phyloP scores from a whole-genome alignment of 2,888 invertebrate genomes.

The Ernsta delagoae region DNA sequence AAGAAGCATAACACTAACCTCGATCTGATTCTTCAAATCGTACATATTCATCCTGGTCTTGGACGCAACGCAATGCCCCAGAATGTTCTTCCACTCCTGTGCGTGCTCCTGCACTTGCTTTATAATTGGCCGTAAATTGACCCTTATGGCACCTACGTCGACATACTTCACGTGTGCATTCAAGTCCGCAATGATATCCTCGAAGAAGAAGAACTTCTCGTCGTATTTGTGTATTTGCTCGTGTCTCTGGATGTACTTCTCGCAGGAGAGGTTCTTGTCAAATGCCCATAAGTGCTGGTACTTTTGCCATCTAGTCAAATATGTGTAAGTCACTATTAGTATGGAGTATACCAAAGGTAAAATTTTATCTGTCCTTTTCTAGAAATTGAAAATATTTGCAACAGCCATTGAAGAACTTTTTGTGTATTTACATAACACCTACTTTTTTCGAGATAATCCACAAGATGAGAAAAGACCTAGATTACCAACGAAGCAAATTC shows the following conservation, averaged over 20 bases:
- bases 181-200: conserved; percentile 89
- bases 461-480: background rate
- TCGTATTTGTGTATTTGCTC: conserved; percentile 87
- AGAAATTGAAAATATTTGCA: no score
- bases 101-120: conserved; percentile 88
- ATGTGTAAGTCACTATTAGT: background rate
- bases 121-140: conserved; percentile 90
- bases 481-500: no score
- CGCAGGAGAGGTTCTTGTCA: conserved; percentile 90
- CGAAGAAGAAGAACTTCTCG: conserved; percentile 93
- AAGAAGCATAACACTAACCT: conserved; percentile 76
- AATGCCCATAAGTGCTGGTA: conserved; percentile 91
- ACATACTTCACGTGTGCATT: conserved; percentile 83
- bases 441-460: no score
- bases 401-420: no score
- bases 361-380: no score
- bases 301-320: conserved; percentile 87
- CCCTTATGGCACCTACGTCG: conserved; percentile 88
- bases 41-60: conserved; percentile 89
- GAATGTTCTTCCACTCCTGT: conserved; percentile 90
- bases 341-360: no score
- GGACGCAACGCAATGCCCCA: conserved; percentile 88
- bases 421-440: no score
- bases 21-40: conserved; percentile 88
- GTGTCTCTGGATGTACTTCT: conserved; percentile 89